Evolutionary conservation across 53 echinoderm and acorn worm genomes (phyloP).

Genomic region (Apostichopus leukothele): DNA sequence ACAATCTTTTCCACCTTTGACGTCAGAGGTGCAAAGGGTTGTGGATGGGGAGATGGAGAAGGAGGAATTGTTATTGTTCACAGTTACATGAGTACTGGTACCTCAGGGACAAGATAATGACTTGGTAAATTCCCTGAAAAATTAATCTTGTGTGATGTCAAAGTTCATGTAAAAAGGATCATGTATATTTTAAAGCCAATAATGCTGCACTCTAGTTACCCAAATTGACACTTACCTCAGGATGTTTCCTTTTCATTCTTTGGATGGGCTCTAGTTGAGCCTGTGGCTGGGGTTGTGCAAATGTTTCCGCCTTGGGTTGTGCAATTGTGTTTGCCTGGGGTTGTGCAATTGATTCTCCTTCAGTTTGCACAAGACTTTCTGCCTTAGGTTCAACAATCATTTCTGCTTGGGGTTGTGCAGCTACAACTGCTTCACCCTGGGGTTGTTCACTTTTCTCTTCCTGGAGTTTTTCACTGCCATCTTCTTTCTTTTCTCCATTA

Average conservation of each 20-base stretch:
- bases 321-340: not conserved
- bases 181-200: too few relatives aligned
- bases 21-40: too few relatives aligned
- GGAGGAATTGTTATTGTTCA: too few relatives aligned
- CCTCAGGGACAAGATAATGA: too few relatives aligned
- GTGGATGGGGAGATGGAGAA: too few relatives aligned
- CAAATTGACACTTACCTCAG: not conserved
- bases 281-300: not conserved
- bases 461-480: not conserved
- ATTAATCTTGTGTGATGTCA: too few relatives aligned
- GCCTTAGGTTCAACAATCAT: not conserved
- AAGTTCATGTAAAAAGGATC: too few relatives aligned
- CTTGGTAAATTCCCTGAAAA: too few relatives aligned
- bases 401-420: not conserved
- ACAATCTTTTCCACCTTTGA: too few relatives aligned
- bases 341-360: not conserved
- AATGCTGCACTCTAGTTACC: too few relatives aligned
- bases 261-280: not conserved
- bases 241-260: not conserved
- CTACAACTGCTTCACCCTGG: not conserved
- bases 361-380: not conserved
- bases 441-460: not conserved
- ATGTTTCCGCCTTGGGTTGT: not conserved
- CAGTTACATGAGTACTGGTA: too few relatives aligned
- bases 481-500: slow-evolving; percentile 9